Conservation (phyloP, 2,888 invertebrate genomes). For the Cecidostiba fungosa region DNA sequence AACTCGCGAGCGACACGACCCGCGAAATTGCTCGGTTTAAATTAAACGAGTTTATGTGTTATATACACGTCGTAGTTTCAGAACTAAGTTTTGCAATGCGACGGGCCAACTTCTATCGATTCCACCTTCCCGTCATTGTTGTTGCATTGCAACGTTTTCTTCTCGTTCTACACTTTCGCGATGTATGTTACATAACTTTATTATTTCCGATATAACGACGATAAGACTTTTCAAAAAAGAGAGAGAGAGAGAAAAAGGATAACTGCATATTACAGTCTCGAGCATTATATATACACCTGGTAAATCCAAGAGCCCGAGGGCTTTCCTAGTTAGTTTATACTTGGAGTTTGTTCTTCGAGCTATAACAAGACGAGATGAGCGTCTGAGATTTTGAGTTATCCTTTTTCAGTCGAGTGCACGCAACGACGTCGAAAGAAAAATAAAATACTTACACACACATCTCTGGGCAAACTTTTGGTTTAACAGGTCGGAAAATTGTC, state of each 20-base stretch:
- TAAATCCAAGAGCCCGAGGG: slow-evolving; percentile 2
- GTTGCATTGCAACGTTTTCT: too few species aligned
- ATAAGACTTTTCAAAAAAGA: background rate
- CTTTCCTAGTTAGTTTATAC: slow-evolving; percentile 37
- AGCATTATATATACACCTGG: background rate
- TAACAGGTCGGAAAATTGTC: background rate
- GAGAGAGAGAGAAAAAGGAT: too few species aligned
- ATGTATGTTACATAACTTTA: too few species aligned
- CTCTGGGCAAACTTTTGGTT: background rate
- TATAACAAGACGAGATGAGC: background rate
- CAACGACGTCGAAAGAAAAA: too few species aligned
- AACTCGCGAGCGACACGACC: background rate
- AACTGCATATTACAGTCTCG: too few species aligned
- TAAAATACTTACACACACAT: too few species aligned
- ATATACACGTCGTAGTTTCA: background rate
- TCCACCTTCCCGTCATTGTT: background rate
- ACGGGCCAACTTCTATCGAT: background rate
- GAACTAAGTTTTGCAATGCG: background rate
- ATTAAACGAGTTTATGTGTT: slow-evolving; percentile 39
- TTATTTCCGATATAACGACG: too few species aligned
- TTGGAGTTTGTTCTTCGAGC: slow-evolving; percentile 33
- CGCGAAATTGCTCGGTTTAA: slow-evolving; percentile 20
- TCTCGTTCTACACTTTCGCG: too few species aligned
- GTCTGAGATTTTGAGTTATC: background rate
- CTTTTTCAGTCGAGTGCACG: too few species aligned